Percentiles rank a stretch among this genome's conserved stretches.
These are phyloP conservation scores for Agrotis segetum DNA, from an alignment of 2,888 invertebrate species.

Conservation along the genomic window DNA sequence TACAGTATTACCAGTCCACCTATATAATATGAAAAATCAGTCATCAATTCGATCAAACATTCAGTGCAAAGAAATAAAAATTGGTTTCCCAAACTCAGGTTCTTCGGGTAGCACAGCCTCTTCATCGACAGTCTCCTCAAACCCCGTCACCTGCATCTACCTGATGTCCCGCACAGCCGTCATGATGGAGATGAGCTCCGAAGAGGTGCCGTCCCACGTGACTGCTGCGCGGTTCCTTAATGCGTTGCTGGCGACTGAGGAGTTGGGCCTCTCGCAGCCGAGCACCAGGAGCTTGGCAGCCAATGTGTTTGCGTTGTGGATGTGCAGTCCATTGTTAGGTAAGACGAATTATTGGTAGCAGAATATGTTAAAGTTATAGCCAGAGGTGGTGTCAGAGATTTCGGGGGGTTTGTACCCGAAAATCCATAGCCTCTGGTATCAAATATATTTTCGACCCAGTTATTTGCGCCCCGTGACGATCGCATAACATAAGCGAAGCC, in stretches of 20 bases:
- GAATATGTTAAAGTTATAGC: not conserved
- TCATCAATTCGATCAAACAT: too few relatives aligned
- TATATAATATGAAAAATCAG: too few relatives aligned
- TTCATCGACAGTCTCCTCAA: slow-evolving; percentile 84
- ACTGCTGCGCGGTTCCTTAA: slow-evolving; percentile 83
- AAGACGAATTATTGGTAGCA: slow-evolving; percentile 53
- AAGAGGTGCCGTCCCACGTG: slow-evolving; percentile 84
- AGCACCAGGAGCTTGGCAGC: slow-evolving; percentile 94
- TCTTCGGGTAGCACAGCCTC: slow-evolving; percentile 87
- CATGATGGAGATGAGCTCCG: slow-evolving; percentile 94
- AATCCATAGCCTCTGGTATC: too few relatives aligned
- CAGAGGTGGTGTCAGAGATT: not conserved
- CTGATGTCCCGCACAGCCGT: slow-evolving; percentile 95
- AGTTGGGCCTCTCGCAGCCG: slow-evolving; percentile 94
- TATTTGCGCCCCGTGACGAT: too few relatives aligned
- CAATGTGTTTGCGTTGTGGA: slow-evolving; percentile 98
- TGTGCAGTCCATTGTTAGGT: slow-evolving; percentile 97
- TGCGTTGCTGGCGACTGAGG: slow-evolving; percentile 89
- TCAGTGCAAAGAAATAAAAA: slow-evolving; percentile 13
- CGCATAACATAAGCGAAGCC: too few relatives aligned
- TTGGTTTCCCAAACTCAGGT: slow-evolving; percentile 67
- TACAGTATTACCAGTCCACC: too few relatives aligned
- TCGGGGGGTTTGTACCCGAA: too few relatives aligned
- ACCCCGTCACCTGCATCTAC: slow-evolving; percentile 94
- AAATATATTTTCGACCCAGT: too few relatives aligned